A percentile compares a stretch with the other conserved stretches of the same genome.
phyloP scores from a whole-genome alignment of 1,140 invertebrate genomes.

The Linepithema humile region DNA sequence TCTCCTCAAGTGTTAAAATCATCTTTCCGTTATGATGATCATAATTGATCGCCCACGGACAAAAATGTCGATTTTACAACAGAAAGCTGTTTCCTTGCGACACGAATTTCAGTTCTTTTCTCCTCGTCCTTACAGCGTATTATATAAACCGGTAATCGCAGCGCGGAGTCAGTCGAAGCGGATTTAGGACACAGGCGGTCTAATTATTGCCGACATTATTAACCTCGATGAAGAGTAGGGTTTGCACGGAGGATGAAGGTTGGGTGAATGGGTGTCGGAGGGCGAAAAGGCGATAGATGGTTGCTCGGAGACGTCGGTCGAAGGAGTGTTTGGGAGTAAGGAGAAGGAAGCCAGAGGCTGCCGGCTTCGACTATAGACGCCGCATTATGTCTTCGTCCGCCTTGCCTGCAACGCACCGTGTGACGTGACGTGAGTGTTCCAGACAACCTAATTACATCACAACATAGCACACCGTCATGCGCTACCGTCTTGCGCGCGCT shows the following conservation, averaged over 20 bases:
- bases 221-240: slow-evolving; percentile 59
- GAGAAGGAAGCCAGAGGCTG: slow-evolving; percentile 63
- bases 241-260: slow-evolving; percentile 61
- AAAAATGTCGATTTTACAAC: background rate
- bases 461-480: slow-evolving; percentile 78
- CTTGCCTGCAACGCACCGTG: slow-evolving; percentile 75
- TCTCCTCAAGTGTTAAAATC: background rate
- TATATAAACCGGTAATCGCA: background rate
- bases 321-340: slow-evolving; percentile 35
- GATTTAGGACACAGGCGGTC: slow-evolving; percentile 62
- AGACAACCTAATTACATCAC: slow-evolving; percentile 85
- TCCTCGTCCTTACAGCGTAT: background rate
- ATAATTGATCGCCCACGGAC: background rate
- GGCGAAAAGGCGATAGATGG: slow-evolving; percentile 70
- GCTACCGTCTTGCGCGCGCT: slow-evolving; percentile 50
- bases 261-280: slow-evolving; percentile 66
- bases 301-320: slow-evolving; percentile 49
- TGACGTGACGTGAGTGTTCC: slow-evolving; percentile 84
- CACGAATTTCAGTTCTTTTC: background rate
- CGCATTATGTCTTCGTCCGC: slow-evolving; percentile 82
- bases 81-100: background rate
- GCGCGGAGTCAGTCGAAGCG: background rate
- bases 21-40: background rate
- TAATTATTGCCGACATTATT: slow-evolving; percentile 75
- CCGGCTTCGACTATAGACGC: slow-evolving; percentile 69